Percentiles rank a stretch among this genome's conserved stretches.
These are phyloP conservation scores for Arbacia lixula DNA, from an alignment of 53 echinoderm and acorn worm genomes.

Conservation along the genomic window DNA sequence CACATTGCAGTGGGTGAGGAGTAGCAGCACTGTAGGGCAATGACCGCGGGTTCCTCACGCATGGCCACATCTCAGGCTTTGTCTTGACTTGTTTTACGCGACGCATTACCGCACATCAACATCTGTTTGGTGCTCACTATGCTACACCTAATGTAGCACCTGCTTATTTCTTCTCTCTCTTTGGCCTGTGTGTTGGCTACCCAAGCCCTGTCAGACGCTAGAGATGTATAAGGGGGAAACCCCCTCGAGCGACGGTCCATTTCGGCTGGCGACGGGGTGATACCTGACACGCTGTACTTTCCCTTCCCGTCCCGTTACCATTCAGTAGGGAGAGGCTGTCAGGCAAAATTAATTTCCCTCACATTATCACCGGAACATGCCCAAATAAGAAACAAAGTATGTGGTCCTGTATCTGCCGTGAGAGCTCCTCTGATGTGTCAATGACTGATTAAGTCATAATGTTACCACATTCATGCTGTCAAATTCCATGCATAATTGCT, in stretches of 20 bases:
- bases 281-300: slow-evolving; percentile 40
- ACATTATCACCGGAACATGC: slow-evolving; percentile 27
- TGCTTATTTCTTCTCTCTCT: slow-evolving; percentile 10
- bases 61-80: not conserved
- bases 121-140: slow-evolving; percentile 17
- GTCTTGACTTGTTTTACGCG: slow-evolving; percentile 9
- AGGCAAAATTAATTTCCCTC: slow-evolving; percentile 31
- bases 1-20: not conserved
- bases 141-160: slow-evolving; percentile 47
- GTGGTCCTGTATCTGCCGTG: too few species aligned
- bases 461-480: too few species aligned
- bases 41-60: slow-evolving; percentile 1
- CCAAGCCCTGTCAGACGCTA: not conserved
- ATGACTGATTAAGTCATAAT: too few species aligned
- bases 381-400: not conserved
- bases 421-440: too few species aligned
- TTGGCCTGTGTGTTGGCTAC: too few species aligned
- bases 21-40: slow-evolving; percentile 18
- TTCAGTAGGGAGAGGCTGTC: slow-evolving; percentile 14
- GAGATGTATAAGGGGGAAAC: not conserved
- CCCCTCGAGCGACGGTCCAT: not conserved
- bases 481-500: too few species aligned
- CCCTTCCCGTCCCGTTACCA: not conserved
- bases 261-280: slow-evolving; percentile 9
- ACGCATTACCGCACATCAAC: slow-evolving; percentile 21